Evolutionary conservation across 2,113 vertebrate species (phyloP).

Genomic region (Hystrix brachyura): DNA sequence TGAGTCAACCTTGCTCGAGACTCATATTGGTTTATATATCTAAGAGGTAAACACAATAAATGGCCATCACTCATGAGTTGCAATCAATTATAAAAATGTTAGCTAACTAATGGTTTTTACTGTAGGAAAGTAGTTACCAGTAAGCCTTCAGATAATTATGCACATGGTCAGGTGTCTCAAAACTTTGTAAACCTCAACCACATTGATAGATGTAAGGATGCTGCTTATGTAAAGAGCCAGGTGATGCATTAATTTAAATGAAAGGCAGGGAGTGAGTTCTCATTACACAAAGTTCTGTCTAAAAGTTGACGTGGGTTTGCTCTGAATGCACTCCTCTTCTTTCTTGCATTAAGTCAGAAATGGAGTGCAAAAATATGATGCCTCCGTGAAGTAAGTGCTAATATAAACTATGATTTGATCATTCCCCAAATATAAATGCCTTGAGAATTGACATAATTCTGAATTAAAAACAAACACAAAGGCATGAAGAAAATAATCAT

Average conservation of each 20-base stretch:
- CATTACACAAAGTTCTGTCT: not conserved
- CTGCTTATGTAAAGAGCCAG: not conserved
- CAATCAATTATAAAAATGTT: not conserved
- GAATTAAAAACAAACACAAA: not conserved
- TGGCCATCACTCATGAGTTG: not conserved
- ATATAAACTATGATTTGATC: not conserved
- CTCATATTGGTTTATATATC: not conserved
- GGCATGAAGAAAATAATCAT: not conserved
- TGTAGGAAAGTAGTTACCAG: not conserved
- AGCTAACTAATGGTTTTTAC: not conserved
- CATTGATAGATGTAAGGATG: not conserved
- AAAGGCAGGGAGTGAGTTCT: not conserved
- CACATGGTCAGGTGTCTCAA: not conserved
- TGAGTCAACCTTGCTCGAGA: not conserved
- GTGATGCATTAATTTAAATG: not conserved
- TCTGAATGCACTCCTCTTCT: not conserved
- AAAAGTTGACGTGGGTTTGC: not conserved
- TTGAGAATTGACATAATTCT: not conserved
- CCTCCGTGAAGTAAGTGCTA: not conserved
- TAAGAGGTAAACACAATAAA: not conserved
- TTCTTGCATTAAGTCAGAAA: not conserved
- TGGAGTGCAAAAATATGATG: not conserved
- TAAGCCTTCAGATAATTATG: not conserved
- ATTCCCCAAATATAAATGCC: not conserved
- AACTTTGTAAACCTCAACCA: not conserved